Evolutionary conservation across 2,888 invertebrate species (phyloP), one percentile per base, ranked within the genome.

Genomic region (Pharmacophagus antenor): DNA sequence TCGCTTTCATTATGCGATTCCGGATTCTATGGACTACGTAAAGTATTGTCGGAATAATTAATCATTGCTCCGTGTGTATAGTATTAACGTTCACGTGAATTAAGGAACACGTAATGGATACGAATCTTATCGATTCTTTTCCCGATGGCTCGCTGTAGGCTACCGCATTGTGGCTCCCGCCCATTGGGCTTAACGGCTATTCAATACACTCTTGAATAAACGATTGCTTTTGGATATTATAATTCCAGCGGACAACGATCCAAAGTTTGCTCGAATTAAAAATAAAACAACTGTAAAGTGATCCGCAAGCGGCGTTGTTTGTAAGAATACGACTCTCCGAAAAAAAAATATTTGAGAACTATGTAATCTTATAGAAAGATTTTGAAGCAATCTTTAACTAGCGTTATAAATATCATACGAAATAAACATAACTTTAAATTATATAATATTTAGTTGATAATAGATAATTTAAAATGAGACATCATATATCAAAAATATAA

Each of bases 181-280:
- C 86, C 86, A 83, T 79, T 76, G 72, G 74, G 72, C 79, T 76
- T 87, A 88, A 89, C 84, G 83, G 86, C 89, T 85, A 88, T 90
- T 90, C 89, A 90, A 90, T 89, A 82, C 77, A 74, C 75, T 74
- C 76, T 79, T 88, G 86, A 88, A 88, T 89, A 84, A 88, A 83
- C 81, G 85, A 89, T 90, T 88, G 88, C 88, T 88, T 84, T 86
- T 85, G 82, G 83, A 81, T 83, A 77, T 82, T 66, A 82, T 83
- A 85, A 86, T 85, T 84, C 81, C 73, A 76, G 79, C 79, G 82
- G 82, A 84, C 84, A 79, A 81, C 76, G 79, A 81, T 84, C 74
- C 68, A 71, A 72, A 69, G 73, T 77, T 81, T 80, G 79, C 73
- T 76, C 70, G 78, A 72, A 69, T 76, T 69, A 69, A 72, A 77